Conservation (phyloP, 2,113 vertebrate species). For the Trochalopteron elliotii region DNA sequence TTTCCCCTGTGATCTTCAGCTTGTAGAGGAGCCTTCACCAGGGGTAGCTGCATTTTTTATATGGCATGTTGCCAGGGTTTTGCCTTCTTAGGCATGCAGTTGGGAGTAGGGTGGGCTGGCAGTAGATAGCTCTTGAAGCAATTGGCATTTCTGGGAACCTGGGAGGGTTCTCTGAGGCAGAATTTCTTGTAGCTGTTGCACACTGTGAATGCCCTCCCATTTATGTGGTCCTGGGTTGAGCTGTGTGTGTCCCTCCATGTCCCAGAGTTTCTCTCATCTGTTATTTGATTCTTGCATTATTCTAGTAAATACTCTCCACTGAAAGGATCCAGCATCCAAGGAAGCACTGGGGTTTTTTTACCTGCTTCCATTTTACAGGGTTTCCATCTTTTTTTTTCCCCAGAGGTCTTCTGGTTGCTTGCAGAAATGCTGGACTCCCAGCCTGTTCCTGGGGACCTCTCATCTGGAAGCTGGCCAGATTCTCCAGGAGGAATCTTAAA, state of each 20-base stretch:
- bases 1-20: background rate
- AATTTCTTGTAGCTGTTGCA: background rate
- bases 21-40: background rate
- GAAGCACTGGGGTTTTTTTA: background rate
- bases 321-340: background rate
- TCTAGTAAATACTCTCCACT: background rate
- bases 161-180: background rate
- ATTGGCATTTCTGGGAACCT: background rate
- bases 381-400: background rate
- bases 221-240: background rate
- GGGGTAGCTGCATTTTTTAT: background rate
- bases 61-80: background rate
- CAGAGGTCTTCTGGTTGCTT: conserved; percentile 31
- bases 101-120: background rate
- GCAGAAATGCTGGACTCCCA: conserved; percentile 56
- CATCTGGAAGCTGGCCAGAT: conserved; percentile 77
- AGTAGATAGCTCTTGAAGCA: background rate
- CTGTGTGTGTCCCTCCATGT: background rate
- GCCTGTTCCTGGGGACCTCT: conserved; percentile 68
- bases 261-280: background rate
- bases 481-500: conserved; percentile 81
- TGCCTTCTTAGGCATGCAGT: background rate
- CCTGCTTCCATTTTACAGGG: background rate
- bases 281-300: background rate
- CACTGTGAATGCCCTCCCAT: background rate